Evolutionary conservation across 1,140 invertebrate genomes (phyloP), one percentile per base, ranked within the genome.

Genomic region (Penaeus japonicus): DNA sequence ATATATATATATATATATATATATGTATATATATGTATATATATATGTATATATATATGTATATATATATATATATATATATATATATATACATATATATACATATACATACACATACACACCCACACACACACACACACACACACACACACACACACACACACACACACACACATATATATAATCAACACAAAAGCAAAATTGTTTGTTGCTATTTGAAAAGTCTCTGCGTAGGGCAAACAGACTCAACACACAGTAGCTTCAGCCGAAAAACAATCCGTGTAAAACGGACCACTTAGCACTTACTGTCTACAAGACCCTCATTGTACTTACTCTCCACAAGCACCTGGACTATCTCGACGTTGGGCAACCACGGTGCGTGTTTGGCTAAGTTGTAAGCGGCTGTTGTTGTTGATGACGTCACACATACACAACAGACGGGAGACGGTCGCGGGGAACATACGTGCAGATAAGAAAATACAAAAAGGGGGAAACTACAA

Each of bases 291-390:
- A 47, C 39, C 39, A 47, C 47, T 12, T 47, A 47, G 47, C 47
- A 47, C 47, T 47, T 47, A 47, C 47, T 47, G 47, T 47, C 5
- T 12, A 5, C 47, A 47, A 7, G 47, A 47, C 10, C 47, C 39
- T 47, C n/a, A 70, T 7, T 15, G 30, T 55, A 54, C 85, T 80
- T 81, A 87, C 85, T 77, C 70, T 87, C 77, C 1, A 57, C 73
- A 22, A 87, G 18, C 1, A 87, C 32, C 20, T 87, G 85, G 20
- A 87, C 22, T 24, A 87, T 22, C 47, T 87, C 85, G 20, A 87
- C 39, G 39, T 87, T 87, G 22, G 85, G 85, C 15, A 78, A 47
- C 85, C 85, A 87, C 10, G 85, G 77, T 10, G 77, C 73, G 27
- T 77, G 47, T 18, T 35, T 32, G 35, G 73, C 27, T 30, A 86